Conservation (phyloP, 2,797 vertebrate genomes). For the Labeo calbasu region DNA sequence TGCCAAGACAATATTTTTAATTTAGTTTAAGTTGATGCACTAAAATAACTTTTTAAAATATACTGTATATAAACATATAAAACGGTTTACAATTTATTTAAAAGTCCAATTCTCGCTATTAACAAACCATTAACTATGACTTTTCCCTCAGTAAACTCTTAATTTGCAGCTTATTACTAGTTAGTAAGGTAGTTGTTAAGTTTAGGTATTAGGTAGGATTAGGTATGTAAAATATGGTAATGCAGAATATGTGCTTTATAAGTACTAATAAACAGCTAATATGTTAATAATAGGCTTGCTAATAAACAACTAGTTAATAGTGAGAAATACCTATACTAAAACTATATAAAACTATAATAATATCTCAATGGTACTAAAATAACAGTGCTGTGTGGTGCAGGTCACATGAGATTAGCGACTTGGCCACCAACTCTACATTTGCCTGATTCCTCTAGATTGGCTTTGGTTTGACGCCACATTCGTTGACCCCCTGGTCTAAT, state of each 20-base stretch:
- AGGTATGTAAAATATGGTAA: not conserved
- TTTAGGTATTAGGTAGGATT: not conserved
- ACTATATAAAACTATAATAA: not conserved
- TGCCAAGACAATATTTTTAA: not conserved
- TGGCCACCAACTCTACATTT: constrained; percentile 25
- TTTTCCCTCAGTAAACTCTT: not conserved
- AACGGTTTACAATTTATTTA: no score
- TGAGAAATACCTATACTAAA: not conserved
- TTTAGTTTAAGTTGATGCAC: not conserved
- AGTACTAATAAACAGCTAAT: not conserved
- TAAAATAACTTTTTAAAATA: not conserved
- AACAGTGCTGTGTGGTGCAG: not conserved
- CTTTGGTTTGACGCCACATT: constrained; percentile 42
- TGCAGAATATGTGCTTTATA: not conserved
- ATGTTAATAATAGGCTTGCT: not conserved
- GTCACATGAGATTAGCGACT: constrained; percentile 15
- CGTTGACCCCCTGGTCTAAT: constrained; percentile 53
- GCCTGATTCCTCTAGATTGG: constrained; percentile 21
- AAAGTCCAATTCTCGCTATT: no score
- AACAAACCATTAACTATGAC: not conserved
- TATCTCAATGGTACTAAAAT: not conserved
- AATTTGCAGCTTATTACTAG: not conserved
- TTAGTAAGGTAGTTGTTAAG: not conserved
- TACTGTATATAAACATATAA: not conserved
- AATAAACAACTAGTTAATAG: not conserved